Evolutionary conservation across 2,888 invertebrate species (phyloP), one percentile per base, ranked within the genome.

Genomic region (Agonopterix subpropinquella): DNA sequence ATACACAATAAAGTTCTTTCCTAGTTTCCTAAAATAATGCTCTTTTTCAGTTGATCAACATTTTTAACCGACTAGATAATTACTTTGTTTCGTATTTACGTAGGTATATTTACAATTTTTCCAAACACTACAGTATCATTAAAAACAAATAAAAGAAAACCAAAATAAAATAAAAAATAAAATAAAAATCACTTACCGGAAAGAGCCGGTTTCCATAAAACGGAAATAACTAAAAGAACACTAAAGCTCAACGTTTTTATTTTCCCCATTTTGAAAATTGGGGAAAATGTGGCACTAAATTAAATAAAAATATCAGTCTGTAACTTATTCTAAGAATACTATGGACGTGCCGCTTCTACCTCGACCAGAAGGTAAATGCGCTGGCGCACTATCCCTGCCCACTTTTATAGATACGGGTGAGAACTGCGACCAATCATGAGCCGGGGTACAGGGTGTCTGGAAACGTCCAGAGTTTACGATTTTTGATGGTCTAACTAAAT

Each of bases 141-240:
- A n/a, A n/a, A n/a, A n/a, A n/a, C n/a, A 3, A 2, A 15, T 18
- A 18, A 18, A 2, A 18, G 2, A 18, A 18, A 28, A 28, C 5
- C 1, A 7, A 28, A 1, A 28, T 28, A 7, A 28, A 28, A 28
- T 5, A 5, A 28, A 28, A 28, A 28, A 28, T 2, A 36, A 36
- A 36, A 2, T 28, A 8, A 56, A 56, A 49, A 55, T 50, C 54
- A 86, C 87, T 82, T 53, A 87, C 87, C 84, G 52, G 69, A 62
- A 37, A 59, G 60, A 39, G 77, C 79, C 15, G 87, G 81, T 62
- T 77, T 80, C 87, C 87, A 86, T 70, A 87, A 73, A 76, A 86
- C 80, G 68, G 83, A 74, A 69, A 87, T 62, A 60, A 80, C 60
- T 55, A 83, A 62, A 53, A 84, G 59, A 67, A 77, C 87, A 86